Base-by-base conservation (phyloP, 2,797 vertebrate genomes). In the Sebastes kiyomatsui region DNA sequence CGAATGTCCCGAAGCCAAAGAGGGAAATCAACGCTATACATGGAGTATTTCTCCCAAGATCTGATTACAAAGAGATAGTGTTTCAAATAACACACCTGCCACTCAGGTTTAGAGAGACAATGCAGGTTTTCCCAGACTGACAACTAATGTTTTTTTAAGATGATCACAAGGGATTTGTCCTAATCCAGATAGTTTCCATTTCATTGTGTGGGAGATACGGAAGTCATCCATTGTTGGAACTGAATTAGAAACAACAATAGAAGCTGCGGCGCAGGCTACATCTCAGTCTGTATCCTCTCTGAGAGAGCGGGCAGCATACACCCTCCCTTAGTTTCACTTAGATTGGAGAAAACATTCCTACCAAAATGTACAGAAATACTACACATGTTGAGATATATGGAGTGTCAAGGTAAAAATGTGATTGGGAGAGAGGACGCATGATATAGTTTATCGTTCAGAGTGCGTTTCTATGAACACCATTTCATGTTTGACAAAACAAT, bases 61-160 rank as follows among this genome's bases (percentile, higher is more conserved):
- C 74, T 67, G 68, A 74, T 91, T 81, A 83, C 88, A 68, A 55
- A 83, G 62, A 55, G 60, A 68, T 67, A 71, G 58, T 16, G 73
- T 90, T 90, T 80, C 89, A 83, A 72, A 84, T 83, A 83, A 84
- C 83, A 78, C 74, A 83, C 72, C 70, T 80, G 87, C 32, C 83
- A 81, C 70, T 88, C 84, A 88, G 78, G 61, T 86, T 87, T 64
- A 83, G 9, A 4, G 25, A 80, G 73, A 88, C 78, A 85, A 86
- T 82, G 46, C 60, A 56, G 13, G 23, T 25, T 74, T 75, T 4
- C 25, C 25, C 9, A 16, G 66, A 59, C 27, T 60, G 68, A 82
- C 52, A 55, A 27, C 20, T 7, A 25, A 38, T 59, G 72, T 67
- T 82, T 73, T 78, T 67, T 38, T n/a, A 49, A 35, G 68, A 22